Evolutionary conservation across 2,888 invertebrate species (phyloP).

Genomic region (Parthenolecanium corni): DNA sequence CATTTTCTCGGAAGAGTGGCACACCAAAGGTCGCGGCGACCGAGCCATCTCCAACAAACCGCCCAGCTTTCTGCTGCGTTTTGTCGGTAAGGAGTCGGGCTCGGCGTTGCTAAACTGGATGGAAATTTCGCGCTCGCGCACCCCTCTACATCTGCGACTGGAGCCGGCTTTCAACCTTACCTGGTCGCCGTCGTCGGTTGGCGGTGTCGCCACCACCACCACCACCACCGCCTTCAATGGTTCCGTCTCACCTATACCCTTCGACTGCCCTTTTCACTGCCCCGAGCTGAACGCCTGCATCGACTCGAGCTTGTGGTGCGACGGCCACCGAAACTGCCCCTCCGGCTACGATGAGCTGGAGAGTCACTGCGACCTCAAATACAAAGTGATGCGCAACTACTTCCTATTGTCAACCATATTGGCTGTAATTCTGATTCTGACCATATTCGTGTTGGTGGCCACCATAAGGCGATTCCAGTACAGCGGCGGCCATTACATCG

Average conservation of each 20-base stretch:
- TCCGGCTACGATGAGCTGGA: conserved; percentile 68
- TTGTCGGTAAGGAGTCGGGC: conserved; percentile 61
- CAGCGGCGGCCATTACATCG: conserved; percentile 1
- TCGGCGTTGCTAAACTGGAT: conserved; percentile 59
- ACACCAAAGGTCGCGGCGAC: conserved; percentile 36
- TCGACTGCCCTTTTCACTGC: conserved; percentile 68
- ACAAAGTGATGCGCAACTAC: conserved; percentile 33
- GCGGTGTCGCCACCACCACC: too few relatives aligned
- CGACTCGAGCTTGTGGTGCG: conserved; percentile 66
- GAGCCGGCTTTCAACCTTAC: conserved; percentile 25
- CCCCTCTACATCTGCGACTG: conserved; percentile 36
- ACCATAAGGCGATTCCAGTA: neutral
- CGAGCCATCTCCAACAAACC: conserved; percentile 16
- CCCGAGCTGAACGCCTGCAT: conserved; percentile 72
- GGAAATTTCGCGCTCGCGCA: conserved; percentile 55
- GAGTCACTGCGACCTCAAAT: conserved; percentile 48
- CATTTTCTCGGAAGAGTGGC: conserved; percentile 71
- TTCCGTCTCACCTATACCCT: conserved; percentile 13
- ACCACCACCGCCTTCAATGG: neutral
- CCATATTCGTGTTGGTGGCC: conserved; percentile 30
- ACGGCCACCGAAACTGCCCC: conserved; percentile 65
- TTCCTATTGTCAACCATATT: conserved; percentile 32
- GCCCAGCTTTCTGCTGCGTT: conserved; percentile 60
- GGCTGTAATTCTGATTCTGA: conserved; percentile 30
- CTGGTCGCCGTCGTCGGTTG: conserved; percentile 23